Percentiles rank a stretch among this genome's conserved stretches.
phyloP scores from a whole-genome alignment of 1,140 invertebrate species.

The Bicyclus anynana region DNA sequence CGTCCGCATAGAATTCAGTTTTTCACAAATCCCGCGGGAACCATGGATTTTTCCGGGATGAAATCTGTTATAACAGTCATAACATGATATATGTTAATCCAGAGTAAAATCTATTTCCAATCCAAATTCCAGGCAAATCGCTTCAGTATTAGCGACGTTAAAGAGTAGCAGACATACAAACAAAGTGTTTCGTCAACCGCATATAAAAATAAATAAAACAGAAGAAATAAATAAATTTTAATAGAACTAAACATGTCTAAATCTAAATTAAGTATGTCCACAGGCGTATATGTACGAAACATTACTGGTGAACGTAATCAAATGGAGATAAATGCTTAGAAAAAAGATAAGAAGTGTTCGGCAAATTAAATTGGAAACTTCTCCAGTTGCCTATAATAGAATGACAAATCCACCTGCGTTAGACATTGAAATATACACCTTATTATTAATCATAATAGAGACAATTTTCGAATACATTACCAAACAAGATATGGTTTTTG shows the following conservation, averaged over 20 bases:
- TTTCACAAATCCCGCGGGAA: too few relatives aligned
- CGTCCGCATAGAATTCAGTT: too few relatives aligned
- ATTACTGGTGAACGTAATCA: conserved; percentile 63
- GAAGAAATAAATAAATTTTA: background rate
- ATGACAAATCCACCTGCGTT: conserved; percentile 24
- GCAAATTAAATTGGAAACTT: conserved; percentile 72
- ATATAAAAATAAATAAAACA: too few relatives aligned
- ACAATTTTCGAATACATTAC: conserved; percentile 8
- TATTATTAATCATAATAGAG: background rate
- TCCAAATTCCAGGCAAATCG: too few relatives aligned
- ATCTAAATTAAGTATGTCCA: background rate
- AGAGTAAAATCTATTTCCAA: too few relatives aligned
- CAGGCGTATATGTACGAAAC: conserved; percentile 26
- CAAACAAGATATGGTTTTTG: conserved; percentile 22
- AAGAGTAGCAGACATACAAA: too few relatives aligned
- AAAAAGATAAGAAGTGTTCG: conserved; percentile 65
- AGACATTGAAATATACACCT: conserved; percentile 23
- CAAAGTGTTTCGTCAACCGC: too few relatives aligned
- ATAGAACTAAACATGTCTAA: background rate
- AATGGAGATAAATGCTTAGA: conserved; percentile 64
- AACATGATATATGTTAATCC: too few relatives aligned
- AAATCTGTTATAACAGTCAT: too few relatives aligned
- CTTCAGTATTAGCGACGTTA: too few relatives aligned
- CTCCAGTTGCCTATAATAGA: conserved; percentile 26
- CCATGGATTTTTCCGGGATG: too few relatives aligned